phyloP scores from a whole-genome alignment of 2,113 vertebrate genomes.

The Neolamprologus tretocephalus region DNA sequence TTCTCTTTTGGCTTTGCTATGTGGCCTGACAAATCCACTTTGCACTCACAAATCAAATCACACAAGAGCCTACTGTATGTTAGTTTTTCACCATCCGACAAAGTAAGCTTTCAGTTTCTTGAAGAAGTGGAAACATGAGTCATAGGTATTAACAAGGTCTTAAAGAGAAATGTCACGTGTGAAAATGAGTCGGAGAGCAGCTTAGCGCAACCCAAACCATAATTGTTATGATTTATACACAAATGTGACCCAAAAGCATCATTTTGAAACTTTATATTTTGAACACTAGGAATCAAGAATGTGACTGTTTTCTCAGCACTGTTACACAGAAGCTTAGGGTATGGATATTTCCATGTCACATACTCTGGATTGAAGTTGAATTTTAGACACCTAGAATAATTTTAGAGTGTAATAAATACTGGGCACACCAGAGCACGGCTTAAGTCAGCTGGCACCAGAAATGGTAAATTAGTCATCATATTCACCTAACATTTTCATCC shows the following conservation, averaged over 20 bases:
- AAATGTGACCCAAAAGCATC: neutral
- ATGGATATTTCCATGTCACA: neutral
- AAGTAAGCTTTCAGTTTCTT: slow-evolving; percentile 19
- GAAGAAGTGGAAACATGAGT: slow-evolving; percentile 29
- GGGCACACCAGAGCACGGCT: neutral
- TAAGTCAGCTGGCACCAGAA: neutral
- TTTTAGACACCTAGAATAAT: neutral
- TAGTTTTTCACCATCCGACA: neutral
- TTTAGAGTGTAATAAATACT: neutral
- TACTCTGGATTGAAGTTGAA: neutral
- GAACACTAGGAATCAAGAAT: neutral
- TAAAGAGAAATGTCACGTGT: slow-evolving; percentile 21
- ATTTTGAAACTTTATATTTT: neutral
- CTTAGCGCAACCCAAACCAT: neutral
- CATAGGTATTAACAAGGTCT: slow-evolving; percentile 7
- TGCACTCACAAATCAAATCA: neutral
- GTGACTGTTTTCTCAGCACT: neutral
- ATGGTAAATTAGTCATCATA: neutral
- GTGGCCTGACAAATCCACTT: neutral
- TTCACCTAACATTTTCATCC: neutral
- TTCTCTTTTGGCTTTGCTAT: neutral
- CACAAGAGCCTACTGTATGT: neutral
- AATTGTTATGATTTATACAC: slow-evolving; percentile 3
- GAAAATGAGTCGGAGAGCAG: slow-evolving; percentile 6
- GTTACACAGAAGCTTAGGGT: neutral